Conservation (phyloP, 2,888 invertebrate genomes). For the Lymantria dispar region DNA sequence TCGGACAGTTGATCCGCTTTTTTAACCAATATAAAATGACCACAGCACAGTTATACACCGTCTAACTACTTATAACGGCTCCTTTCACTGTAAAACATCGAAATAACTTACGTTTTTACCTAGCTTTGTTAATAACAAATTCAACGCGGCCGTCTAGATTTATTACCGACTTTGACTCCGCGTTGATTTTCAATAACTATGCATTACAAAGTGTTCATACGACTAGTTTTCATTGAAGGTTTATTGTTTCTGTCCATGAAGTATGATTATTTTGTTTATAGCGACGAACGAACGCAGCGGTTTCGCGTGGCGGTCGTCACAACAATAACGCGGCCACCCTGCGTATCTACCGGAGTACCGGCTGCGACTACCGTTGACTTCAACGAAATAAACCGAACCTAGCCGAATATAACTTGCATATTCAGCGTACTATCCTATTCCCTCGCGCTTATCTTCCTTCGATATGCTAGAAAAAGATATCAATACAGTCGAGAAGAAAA, state of each 20-base stretch:
- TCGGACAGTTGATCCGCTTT: slow-evolving; percentile 40
- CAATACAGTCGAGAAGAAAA: slow-evolving; percentile 24
- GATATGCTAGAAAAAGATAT: slow-evolving; percentile 36
- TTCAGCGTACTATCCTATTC: slow-evolving; percentile 23
- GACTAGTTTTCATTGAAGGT: slow-evolving; percentile 55
- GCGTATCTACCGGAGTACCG: slow-evolving; percentile 49
- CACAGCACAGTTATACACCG: slow-evolving; percentile 55
- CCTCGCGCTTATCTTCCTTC: neutral
- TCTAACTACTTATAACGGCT: slow-evolving; percentile 50
- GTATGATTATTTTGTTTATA: slow-evolving; percentile 61
- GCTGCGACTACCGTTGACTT: slow-evolving; percentile 48
- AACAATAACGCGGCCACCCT: slow-evolving; percentile 26
- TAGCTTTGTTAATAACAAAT: slow-evolving; percentile 55
- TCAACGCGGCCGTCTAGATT: slow-evolving; percentile 63
- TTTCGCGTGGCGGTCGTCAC: slow-evolving; percentile 25
- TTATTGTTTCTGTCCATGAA: slow-evolving; percentile 51
- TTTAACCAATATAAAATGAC: slow-evolving; percentile 43
- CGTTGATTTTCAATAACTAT: neutral
- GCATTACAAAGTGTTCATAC: slow-evolving; percentile 4
- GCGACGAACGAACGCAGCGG: slow-evolving; percentile 33
- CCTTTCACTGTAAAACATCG: slow-evolving; percentile 71
- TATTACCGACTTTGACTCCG: slow-evolving; percentile 17
- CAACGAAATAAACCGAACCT: slow-evolving; percentile 48
- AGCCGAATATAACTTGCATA: slow-evolving; percentile 48
- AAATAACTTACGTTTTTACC: slow-evolving; percentile 49